Evolutionary conservation across 1,140 invertebrate genomes (phyloP), one percentile per base, ranked within the genome.

Genomic region (Macrocentrus cingulum): DNA sequence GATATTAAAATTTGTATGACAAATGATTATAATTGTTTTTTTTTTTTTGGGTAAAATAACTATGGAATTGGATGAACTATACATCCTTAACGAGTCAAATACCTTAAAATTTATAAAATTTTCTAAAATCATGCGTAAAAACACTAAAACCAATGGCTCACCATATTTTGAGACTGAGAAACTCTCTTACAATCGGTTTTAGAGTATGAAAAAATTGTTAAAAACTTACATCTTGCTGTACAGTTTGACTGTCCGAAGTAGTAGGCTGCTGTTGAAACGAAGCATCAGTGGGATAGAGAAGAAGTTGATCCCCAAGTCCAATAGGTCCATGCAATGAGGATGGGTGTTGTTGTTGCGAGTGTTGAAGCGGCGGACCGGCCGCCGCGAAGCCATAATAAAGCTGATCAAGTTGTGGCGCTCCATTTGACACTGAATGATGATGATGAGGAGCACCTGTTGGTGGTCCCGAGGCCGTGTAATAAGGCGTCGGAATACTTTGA

Each of bases 231-330:
- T 77, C 74, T 53, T 76, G 76, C 11, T 58, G 60, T 50, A 49
- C 64, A 34, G 59, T 22, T 48, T 76, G 76, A 48, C 54, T 66
- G 11, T 79, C 76, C 9, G 64, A 68, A 19, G 62, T 57, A 9
- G 67, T 60, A 51, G 67, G 51, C 36, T 44, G n/a, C 56, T 72
- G 69, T 41, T 74, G 77, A 19, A 67, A 72, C 1, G 65, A 46
- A 6, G 67, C 57, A 32, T 80, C 78, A n/a, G 75, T 58, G 1
- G 75, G 37, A 23, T 72, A 79, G 45, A 76, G 60, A 49, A 79
- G 62, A 46, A 80, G 42, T 22, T 80, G 76, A 62, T 79, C 76
- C 11, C 68, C 67, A 49, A 79, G 53, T 49, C 74, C 68, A 52
- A 80, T 70, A 39, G 72, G 45, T 37, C 70, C 66, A 22, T 77